Conservation (phyloP, 2,113 vertebrate genomes). For the Eonycteris spelaea region DNA sequence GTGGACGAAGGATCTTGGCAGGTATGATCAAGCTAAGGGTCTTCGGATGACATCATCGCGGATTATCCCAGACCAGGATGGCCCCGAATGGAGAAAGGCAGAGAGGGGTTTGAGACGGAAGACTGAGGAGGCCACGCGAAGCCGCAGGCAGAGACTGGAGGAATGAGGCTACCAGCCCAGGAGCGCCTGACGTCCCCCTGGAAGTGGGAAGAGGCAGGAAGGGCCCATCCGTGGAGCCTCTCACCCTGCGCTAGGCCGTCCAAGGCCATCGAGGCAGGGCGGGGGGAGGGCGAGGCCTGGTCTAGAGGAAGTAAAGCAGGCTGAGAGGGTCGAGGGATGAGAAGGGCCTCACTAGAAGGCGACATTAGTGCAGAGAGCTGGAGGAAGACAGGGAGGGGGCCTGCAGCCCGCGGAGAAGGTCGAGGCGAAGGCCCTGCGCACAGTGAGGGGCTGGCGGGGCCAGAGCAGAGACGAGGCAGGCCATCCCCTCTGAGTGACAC, state of each 20-base stretch:
- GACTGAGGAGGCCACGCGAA: not conserved
- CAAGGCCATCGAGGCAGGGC: too few species aligned
- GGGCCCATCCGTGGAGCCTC: not conserved
- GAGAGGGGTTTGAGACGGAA: not conserved
- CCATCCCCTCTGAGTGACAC: not conserved
- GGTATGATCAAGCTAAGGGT: not conserved
- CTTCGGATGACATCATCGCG: not conserved
- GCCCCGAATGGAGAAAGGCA: not conserved
- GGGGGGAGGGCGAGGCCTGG: not conserved
- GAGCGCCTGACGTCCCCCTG: rapidly evolving
- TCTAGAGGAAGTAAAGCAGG: not conserved
- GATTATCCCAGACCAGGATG: not conserved
- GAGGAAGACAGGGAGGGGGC: not conserved
- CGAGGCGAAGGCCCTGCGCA: not conserved
- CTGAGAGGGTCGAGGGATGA: not conserved
- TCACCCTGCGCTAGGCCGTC: not conserved
- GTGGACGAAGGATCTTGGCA: not conserved
- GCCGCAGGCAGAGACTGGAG: not conserved
- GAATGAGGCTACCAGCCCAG: rapidly evolving
- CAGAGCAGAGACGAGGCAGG: not conserved
- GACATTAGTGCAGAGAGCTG: not conserved
- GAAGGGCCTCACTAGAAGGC: not conserved
- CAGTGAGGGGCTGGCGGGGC: not conserved
- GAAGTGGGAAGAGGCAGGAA: not conserved
- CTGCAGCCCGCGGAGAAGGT: not conserved